Evolutionary conservation across 2,888 invertebrate genomes (phyloP), one percentile per base, ranked within the genome.

Genomic region (Philhelius pedissequus): DNA sequence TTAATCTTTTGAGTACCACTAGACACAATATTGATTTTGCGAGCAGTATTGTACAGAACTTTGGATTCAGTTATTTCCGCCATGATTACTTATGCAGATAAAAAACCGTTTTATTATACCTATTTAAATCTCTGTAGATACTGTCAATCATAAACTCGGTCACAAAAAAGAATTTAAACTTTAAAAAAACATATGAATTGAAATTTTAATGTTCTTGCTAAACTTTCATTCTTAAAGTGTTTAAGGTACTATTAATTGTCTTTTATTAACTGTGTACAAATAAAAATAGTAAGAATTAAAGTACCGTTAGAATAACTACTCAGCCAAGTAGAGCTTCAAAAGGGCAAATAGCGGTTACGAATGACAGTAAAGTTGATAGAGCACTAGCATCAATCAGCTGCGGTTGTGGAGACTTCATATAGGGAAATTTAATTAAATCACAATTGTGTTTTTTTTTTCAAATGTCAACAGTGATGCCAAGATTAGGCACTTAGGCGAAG

Each of bases 21-120:
- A 0, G 38, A 20, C 0, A 66, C 74, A 9, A 71, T 73, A 22
- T 84, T 66, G 32, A 64, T 43, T 71, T 86, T 80, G 15, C 22
- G 18, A 25, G 43, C 20, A 20, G 58, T 20, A n/a, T 38, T 58
- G 30, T 79, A 77, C 13, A 80, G 77, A 62, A 60, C 45, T 54
- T 84, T 68, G 18, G 81, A 75, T 80, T 86, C 86, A 54, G 58
- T 43, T 70, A 43, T 64, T 38, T 86, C 58, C n/a, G 68, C 75
- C 70, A 86, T 81, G 6, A 11, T 54, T 62, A n/a, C 4, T 4
- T 11, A n/a, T 30, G 9, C 9, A 48, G 38, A 30, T 18, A 32
- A 20, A 18, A n/a, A 69, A 43, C 2, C 30, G 11, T 27, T 52
- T 1, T 27, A 8, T 27, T 30, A 11, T 15, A n/a, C n/a, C n/a